Base-by-base conservation (phyloP, 2,113 vertebrate genomes). In the Gambusia affinis region DNA sequence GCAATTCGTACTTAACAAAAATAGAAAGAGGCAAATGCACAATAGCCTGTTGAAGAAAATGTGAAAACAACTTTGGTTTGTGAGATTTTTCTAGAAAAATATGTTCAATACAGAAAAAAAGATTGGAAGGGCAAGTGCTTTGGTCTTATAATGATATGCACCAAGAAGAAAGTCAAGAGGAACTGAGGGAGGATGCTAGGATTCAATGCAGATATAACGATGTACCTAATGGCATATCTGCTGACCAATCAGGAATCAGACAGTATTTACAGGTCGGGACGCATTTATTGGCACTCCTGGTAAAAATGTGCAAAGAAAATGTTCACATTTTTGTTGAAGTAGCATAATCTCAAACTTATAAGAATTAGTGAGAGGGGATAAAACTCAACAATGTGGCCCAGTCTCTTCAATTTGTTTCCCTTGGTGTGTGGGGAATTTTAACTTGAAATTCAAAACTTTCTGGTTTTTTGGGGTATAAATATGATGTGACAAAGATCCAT, bases 221-320 rank as follows among this genome's bases (percentile, higher is more conserved):
- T 93, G 90, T 44, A 44, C 42, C 89, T 94, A 91, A 91, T 85
- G 80, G 81, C 73, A 93, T 95, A 93, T 94, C 94, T 94, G 95
- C 95, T 95, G 96, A 96, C 93, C 93, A 95, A 96, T 88, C 85
- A 85, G 85, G 70, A 90, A 85, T 80, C 79, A 44, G 60, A 64
- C 70, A 84, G 85, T 82, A 88, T 72, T 81, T 71, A 19, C 51
- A 57, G 7, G 17, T 3, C 22, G 7, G 22, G 51, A 57, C 24
- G 8, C 51, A 57, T 57, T n/a, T 57, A 10, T 57, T 24, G 22
- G 19, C 19, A n/a, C 51, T 17, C 51, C 51, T 57, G 51, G 51
- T 57, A 57, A 57, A 57, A 17, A 57, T n/a, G 24, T 24, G 51
- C 24, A 57, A n/a, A n/a, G 22, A 57, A n/a, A 57, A 54, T 17